Conservation (phyloP, 1,140 invertebrate genomes). For the Pissodes strobi region DNA sequence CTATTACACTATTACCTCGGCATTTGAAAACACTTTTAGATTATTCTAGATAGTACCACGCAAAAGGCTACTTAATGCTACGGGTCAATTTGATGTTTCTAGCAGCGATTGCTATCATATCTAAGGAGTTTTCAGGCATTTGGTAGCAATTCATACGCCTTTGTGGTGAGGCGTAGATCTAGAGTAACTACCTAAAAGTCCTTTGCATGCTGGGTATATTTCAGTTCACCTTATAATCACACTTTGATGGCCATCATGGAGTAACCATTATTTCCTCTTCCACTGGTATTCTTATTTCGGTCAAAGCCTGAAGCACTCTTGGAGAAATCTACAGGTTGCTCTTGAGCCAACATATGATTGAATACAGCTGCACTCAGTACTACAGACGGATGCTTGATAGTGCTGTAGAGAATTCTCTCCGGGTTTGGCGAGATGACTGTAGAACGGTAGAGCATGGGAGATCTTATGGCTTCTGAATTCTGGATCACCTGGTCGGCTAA, state of each 20-base stretch:
- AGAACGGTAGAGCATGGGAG: conserved; percentile 54
- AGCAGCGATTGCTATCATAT: too few relatives aligned
- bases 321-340: conserved; percentile 61
- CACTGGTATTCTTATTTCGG: conserved; percentile 11
- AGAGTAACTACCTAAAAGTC: too few relatives aligned
- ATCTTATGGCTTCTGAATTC: conserved; percentile 32
- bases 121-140: too few relatives aligned
- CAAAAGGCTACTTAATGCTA: too few relatives aligned
- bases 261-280: background rate
- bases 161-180: too few relatives aligned
- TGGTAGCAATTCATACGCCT: too few relatives aligned
- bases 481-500: conserved; percentile 53
- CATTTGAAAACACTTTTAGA: too few relatives aligned
- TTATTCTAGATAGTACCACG: too few relatives aligned
- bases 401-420: conserved; percentile 55
- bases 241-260: conserved; percentile 27
- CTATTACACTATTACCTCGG: too few relatives aligned
- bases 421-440: conserved; percentile 65
- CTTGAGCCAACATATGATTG: conserved; percentile 50
- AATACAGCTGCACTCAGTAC: conserved; percentile 44
- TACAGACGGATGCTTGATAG: conserved; percentile 52
- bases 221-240: too few relatives aligned
- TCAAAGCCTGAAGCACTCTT: conserved; percentile 32
- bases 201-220: too few relatives aligned
- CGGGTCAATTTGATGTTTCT: too few relatives aligned